Conservation (phyloP, 92 coral and sea anemone species). For the Epizoanthus rinbou region DNA sequence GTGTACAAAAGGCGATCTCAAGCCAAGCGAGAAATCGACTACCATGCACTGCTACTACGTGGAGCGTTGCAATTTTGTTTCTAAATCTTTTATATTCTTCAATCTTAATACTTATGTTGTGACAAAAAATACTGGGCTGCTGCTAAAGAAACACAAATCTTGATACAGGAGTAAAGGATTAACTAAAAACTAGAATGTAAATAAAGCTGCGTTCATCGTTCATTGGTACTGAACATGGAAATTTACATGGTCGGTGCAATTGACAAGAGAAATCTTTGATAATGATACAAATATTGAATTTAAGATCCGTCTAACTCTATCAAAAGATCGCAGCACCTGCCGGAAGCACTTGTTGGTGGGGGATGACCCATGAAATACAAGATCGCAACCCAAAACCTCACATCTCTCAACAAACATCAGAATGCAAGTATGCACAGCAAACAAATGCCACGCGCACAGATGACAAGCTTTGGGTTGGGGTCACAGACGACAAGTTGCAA, state of each 20-base stretch:
- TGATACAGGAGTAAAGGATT: not conserved
- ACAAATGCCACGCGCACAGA: conserved; percentile 8
- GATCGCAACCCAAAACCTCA: conserved; percentile 1
- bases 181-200: not conserved
- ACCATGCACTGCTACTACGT: no score
- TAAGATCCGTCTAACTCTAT: not conserved
- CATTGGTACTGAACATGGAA: not conserved
- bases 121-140: no score
- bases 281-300: not conserved
- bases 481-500: not conserved
- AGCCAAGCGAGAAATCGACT: conserved; percentile 1
- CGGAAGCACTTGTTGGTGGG: conserved; percentile 5
- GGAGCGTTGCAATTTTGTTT: not conserved
- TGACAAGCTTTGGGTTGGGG: not conserved
- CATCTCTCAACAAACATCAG: conserved; percentile 6
- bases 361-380: conserved; percentile 5
- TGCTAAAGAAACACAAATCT: not conserved
- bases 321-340: not conserved
- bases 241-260: not conserved
- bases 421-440: not conserved
- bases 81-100: not conserved
- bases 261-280: not conserved
- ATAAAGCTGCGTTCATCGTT: not conserved
- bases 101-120: no score
- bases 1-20: conserved; percentile 20